These are phyloP conservation scores for Drosophila barbarae DNA, from an alignment of 2,888 invertebrate genomes.

Conservation along the genomic window DNA sequence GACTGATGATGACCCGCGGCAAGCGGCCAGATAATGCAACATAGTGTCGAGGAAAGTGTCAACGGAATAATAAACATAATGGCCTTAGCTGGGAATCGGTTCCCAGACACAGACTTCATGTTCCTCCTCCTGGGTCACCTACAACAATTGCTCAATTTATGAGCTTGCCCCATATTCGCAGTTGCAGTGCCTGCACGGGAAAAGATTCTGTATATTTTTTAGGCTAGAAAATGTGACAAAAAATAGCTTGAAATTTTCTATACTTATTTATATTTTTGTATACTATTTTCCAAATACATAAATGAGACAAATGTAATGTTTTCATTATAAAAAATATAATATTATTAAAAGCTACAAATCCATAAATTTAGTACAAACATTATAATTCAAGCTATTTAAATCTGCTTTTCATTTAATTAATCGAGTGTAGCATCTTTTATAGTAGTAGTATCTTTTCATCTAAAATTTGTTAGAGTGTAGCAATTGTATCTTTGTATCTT, in stretches of 20 bases:
- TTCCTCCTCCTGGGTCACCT: slow-evolving; percentile 25
- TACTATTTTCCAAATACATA: no score
- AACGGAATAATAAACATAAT: slow-evolving; percentile 18
- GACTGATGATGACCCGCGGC: slow-evolving; percentile 20
- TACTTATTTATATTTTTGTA: no score
- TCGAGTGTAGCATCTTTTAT: no score
- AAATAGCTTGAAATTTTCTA: neutral
- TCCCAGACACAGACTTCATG: neutral
- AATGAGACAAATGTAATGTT: no score
- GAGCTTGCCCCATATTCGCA: slow-evolving; percentile 21
- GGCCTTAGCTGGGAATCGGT: slow-evolving; percentile 17
- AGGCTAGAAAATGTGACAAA: neutral
- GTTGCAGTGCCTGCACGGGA: neutral
- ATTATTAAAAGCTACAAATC: no score
- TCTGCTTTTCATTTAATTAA: no score
- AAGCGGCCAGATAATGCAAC: slow-evolving; percentile 23
- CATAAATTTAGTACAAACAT: no score
- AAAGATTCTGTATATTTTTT: neutral
- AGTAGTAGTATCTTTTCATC: neutral
- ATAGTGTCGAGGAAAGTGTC: slow-evolving; percentile 24
- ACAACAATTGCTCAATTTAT: slow-evolving; percentile 43
- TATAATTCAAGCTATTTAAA: no score
- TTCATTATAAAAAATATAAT: no score
- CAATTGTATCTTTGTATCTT: slow-evolving; percentile 18
- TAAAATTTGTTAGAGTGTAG: neutral